A percentile compares a stretch with the other conserved stretches of the same genome.
Conservation (phyloP, 2,797 vertebrate genomes). For the Scomberomorus guttatus region DNA sequence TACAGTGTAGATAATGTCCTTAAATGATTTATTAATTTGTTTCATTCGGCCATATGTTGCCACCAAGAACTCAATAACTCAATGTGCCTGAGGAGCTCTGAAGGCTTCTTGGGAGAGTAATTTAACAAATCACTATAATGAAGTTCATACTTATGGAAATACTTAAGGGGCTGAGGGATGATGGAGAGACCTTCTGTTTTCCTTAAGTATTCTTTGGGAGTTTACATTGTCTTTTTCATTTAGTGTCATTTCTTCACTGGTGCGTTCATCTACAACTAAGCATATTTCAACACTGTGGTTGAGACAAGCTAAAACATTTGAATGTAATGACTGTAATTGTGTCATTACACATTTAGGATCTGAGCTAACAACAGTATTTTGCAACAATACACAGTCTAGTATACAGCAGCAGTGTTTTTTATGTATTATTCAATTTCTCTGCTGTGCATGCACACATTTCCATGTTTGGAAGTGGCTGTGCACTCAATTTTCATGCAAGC, state of each 20-base stretch:
- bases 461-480: background rate
- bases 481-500: background rate
- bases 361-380: slow-evolving; percentile 23
- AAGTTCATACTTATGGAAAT: slow-evolving; percentile 27
- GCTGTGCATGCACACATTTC: background rate
- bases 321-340: slow-evolving; percentile 24
- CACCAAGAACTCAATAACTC: slow-evolving; percentile 21
- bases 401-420: background rate
- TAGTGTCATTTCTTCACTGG: background rate
- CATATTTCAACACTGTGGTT: slow-evolving; percentile 4
- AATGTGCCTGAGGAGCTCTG: slow-evolving; percentile 4
- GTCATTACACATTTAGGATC: slow-evolving; percentile 3
- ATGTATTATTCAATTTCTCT: background rate
- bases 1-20: slow-evolving; percentile 7
- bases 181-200: slow-evolving; percentile 10
- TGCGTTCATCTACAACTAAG: background rate
- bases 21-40: slow-evolving; percentile 36
- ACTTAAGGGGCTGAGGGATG: slow-evolving; percentile 17
- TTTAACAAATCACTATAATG: slow-evolving; percentile 29
- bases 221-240: slow-evolving; percentile 12
- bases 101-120: slow-evolving; percentile 13
- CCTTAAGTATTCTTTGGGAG: slow-evolving; percentile 2
- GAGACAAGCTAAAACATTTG: background rate
- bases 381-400: background rate
- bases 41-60: slow-evolving; percentile 21